Evolutionary conservation across 2,797 vertebrate species (phyloP).

Genomic region (Botia almorhae): DNA sequence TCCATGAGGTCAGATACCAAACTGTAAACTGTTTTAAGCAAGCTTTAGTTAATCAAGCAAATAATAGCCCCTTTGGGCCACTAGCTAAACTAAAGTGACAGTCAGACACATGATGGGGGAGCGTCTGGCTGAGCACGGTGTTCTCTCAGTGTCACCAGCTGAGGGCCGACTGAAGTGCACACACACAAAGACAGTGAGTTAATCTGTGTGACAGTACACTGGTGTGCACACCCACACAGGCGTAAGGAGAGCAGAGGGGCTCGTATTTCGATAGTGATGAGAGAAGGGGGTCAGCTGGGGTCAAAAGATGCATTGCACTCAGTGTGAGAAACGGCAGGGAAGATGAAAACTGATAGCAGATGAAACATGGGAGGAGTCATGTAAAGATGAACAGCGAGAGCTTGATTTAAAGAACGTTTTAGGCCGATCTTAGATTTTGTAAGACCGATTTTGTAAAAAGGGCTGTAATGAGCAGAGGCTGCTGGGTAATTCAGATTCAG

Average conservation of each 20-base stretch:
- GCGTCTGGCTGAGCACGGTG: constrained; percentile 7
- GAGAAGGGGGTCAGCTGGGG: neutral
- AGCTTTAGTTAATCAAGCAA: constrained; percentile 27
- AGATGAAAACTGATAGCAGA: neutral
- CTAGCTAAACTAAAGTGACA: constrained; percentile 44
- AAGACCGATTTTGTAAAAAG: neutral
- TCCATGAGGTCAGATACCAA: neutral
- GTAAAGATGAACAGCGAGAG: neutral
- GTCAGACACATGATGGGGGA: neutral
- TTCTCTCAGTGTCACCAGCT: constrained; percentile 3
- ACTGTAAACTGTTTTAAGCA: constrained; percentile 28
- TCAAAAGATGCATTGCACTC: constrained; percentile 5
- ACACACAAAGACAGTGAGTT: constrained; percentile 35
- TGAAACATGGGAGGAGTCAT: neutral
- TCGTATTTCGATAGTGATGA: constrained; percentile 2
- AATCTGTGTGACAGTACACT: constrained; percentile 34
- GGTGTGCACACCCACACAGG: neutral
- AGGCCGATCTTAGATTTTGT: neutral
- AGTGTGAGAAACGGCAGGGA: neutral
- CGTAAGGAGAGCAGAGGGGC: constrained; percentile 1
- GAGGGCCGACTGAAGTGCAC: neutral
- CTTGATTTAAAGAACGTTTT: neutral
- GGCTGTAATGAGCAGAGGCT: neutral
- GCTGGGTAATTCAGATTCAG: neutral
- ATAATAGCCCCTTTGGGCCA: constrained; percentile 11